Evolutionary conservation across 92 coral and sea anemone species (phyloP).

Genomic region (Virgularia gustaviana): DNA sequence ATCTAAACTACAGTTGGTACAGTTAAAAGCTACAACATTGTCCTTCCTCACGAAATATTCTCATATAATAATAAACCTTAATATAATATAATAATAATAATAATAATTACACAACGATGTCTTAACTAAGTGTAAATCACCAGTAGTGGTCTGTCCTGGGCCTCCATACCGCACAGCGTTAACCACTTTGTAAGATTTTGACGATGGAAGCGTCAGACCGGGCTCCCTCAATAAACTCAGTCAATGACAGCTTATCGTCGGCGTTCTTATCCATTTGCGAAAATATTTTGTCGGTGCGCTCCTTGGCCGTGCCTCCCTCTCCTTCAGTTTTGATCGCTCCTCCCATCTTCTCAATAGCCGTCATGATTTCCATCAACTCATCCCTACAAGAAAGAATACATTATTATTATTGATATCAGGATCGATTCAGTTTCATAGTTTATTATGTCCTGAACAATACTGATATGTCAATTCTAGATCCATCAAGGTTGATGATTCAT

Average conservation of each 20-base stretch:
- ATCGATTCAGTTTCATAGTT: too few relatives aligned
- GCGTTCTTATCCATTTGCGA: conserved; percentile 47
- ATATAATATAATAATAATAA: too few relatives aligned
- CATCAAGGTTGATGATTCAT: too few relatives aligned
- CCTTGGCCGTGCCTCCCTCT: conserved; percentile 19
- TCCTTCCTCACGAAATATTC: too few relatives aligned
- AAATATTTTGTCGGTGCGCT: conserved; percentile 41
- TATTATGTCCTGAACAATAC: too few relatives aligned
- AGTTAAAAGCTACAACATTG: too few relatives aligned
- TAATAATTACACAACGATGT: too few relatives aligned
- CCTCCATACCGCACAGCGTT: too few relatives aligned
- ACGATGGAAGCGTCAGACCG: conserved; percentile 46
- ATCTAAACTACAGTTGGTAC: too few relatives aligned
- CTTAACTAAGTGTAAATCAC: too few relatives aligned
- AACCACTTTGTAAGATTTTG: conserved; percentile 58
- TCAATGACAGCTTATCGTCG: conserved; percentile 45
- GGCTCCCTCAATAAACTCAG: conserved; percentile 54
- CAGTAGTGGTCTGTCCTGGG: too few relatives aligned
- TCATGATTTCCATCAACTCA: conserved; percentile 21
- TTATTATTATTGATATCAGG: not conserved
- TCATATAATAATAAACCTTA: too few relatives aligned
- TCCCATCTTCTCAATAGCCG: conserved; percentile 30
- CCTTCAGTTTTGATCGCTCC: conserved; percentile 21
- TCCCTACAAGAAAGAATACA: not conserved
- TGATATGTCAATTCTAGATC: not conserved